Evolutionary conservation across 1,140 invertebrate species (phyloP), one percentile per base, ranked within the genome.

Genomic region (Zaprionus camerounensis): DNA sequence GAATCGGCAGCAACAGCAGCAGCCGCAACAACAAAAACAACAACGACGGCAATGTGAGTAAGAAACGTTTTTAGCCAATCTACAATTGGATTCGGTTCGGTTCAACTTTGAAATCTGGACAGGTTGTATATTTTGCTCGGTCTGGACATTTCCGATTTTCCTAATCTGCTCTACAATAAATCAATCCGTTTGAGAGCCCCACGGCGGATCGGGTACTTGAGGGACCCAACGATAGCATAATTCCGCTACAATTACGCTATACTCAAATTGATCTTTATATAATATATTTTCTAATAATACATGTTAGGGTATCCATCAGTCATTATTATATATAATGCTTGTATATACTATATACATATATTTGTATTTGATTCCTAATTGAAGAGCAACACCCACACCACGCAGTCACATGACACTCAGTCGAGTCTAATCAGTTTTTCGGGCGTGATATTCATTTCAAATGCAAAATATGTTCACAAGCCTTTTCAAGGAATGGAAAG

Each of bases 131-230:
- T 77, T 63, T 58, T 46, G 6, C 41, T 28, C 15, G 13, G 53
- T 15, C 38, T 72, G 51, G 31, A 77, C 75, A 62, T 72, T 77
- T 77, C 75, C 75, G 75, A 77, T 77, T 77, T 73, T 24, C 49
- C 49, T 77, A 77, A 77, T 77, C 75, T 72, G 58, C 36, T 20
- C 24, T 31, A 46, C 31, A 31, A 73, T 77, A 77, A 77, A 77
- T 77, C 62, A 77, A 65, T 3, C 1, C 1, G 24, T 58, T 24
- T 26, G 58, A 68, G 70, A 63, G 63, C 13, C 26, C 31, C 58
- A 55, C 11, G 20, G 15, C 22, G 4, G 24, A n/a, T 36, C 20
- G n/a, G 38, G 51, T 51, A 76, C 72, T 76, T 44, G 59, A 71
- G 53, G 2, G 5, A 2, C 20, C 15, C 26, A n/a, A 9, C 41